Evolutionary conservation across 2,113 vertebrate genomes (phyloP).

Genomic region (Amblyopsis rosae): DNA sequence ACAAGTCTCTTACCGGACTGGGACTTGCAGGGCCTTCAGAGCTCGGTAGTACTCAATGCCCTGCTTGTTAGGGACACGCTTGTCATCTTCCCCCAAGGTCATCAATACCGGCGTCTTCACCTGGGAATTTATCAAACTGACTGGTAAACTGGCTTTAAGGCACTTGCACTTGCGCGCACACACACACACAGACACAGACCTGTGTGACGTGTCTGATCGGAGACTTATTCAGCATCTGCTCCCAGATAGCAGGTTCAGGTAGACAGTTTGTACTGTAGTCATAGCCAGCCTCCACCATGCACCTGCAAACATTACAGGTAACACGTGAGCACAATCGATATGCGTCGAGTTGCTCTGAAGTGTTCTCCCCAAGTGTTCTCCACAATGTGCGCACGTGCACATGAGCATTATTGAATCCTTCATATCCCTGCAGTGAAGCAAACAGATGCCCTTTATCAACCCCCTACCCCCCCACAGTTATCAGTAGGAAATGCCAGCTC

Average conservation of each 20-base stretch:
- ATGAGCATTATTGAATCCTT: slow-evolving; percentile 17
- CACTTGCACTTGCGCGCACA: background rate
- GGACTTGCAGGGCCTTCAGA: slow-evolving; percentile 82
- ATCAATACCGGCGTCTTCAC: slow-evolving; percentile 88
- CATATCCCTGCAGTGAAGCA: background rate
- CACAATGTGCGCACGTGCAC: background rate
- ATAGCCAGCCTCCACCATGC: slow-evolving; percentile 83
- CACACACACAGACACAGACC: slow-evolving; percentile 63
- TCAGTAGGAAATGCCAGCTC: background rate
- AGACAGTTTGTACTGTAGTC: slow-evolving; percentile 73
- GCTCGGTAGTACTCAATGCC: slow-evolving; percentile 92
- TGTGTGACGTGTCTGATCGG: slow-evolving; percentile 81
- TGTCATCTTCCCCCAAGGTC: slow-evolving; percentile 88
- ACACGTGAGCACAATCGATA: background rate
- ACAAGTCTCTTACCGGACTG: slow-evolving; percentile 83
- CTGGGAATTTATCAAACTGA: slow-evolving; percentile 59
- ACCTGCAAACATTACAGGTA: slow-evolving; percentile 74
- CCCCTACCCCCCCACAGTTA: slow-evolving; percentile 2
- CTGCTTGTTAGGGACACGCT: slow-evolving; percentile 88
- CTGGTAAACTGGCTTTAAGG: background rate
- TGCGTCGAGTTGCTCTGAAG: background rate
- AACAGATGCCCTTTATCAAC: background rate
- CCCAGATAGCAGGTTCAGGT: slow-evolving; percentile 77
- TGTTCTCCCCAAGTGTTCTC: slow-evolving; percentile 6
- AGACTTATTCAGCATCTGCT: slow-evolving; percentile 87